Percentiles rank a stretch among this genome's conserved stretches.
phyloP scores from a whole-genome alignment of 2,888 invertebrate species.

The Nephrotoma flavescens region DNA sequence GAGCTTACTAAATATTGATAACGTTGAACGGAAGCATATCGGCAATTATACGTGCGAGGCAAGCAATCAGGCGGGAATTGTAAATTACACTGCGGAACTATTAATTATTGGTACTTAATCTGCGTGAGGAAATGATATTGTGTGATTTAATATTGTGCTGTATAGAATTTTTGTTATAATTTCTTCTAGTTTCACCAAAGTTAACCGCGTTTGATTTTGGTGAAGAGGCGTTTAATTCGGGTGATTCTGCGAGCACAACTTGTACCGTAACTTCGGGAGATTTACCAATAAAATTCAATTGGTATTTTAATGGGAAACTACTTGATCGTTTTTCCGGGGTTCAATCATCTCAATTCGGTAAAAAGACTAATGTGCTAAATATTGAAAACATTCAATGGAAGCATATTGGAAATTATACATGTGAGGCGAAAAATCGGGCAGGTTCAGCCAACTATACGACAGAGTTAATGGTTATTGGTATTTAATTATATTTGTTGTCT shows the following conservation, averaged over 20 bases:
- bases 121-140: conserved; percentile 41
- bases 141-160: background rate
- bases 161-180: background rate
- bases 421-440: conserved; percentile 41
- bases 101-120: conserved; percentile 49
- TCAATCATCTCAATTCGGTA: conserved; percentile 35
- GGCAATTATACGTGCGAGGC: conserved; percentile 46
- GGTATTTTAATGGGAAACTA: conserved; percentile 38
- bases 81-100: conserved; percentile 36
- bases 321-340: conserved; percentile 30
- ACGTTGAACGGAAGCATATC: conserved; percentile 41
- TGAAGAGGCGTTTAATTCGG: conserved; percentile 36
- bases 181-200: conserved; percentile 51
- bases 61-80: conserved; percentile 39
- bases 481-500: conserved; percentile 25
- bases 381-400: conserved; percentile 44
- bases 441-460: conserved; percentile 46
- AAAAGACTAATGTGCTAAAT: conserved; percentile 44
- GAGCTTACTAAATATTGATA: conserved; percentile 46
- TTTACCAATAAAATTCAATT: conserved; percentile 40
- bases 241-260: conserved; percentile 28
- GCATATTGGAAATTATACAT: conserved; percentile 60
- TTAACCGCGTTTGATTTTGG: conserved; percentile 64
- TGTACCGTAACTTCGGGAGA: conserved; percentile 53
- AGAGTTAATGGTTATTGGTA: conserved; percentile 52